A percentile compares a stretch with the other conserved stretches of the same genome.
Evolutionary conservation across 2,797 vertebrate genomes (phyloP).

Genomic region (Phoeniculus purpureus): DNA sequence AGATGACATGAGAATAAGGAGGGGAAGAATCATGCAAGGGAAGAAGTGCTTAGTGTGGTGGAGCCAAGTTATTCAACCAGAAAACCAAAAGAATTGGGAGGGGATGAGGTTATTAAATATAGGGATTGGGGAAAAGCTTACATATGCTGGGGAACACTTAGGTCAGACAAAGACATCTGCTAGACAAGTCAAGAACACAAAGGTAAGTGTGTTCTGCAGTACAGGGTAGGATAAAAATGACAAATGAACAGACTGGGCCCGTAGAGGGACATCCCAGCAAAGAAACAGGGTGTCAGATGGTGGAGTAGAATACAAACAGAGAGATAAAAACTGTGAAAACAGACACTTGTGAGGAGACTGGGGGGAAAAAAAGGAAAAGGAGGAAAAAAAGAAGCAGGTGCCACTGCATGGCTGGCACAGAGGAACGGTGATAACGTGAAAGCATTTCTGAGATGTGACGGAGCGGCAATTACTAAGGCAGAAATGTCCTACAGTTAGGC

Average conservation of each 20-base stretch:
- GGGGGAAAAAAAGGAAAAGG: fast-evolving
- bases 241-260: conserved; percentile 56
- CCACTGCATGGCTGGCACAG: not conserved
- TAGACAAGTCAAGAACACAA: conserved; percentile 62
- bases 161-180: conserved; percentile 69
- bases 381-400: conserved; percentile 3
- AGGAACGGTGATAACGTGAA: not conserved
- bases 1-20: not conserved
- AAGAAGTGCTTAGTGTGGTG: not conserved
- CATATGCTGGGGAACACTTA: conserved; percentile 54
- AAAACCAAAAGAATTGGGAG: not conserved
- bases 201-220: conserved; percentile 50
- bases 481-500: not conserved
- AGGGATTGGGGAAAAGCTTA: conserved; percentile 24
- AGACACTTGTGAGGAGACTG: not conserved
- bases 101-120: conserved; percentile 12
- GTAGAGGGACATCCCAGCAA: conserved; percentile 11
- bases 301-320: conserved; percentile 2
- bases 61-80: not conserved
- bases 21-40: not conserved
- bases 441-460: not conserved
- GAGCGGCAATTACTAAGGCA: not conserved
- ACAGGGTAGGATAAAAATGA: conserved; percentile 52
- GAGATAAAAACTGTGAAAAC: conserved; percentile 19
- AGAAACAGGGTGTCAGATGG: conserved; percentile 41